Evolutionary conservation across 2,797 vertebrate genomes (phyloP).

Genomic region (Phrynocephalus vlangalii): DNA sequence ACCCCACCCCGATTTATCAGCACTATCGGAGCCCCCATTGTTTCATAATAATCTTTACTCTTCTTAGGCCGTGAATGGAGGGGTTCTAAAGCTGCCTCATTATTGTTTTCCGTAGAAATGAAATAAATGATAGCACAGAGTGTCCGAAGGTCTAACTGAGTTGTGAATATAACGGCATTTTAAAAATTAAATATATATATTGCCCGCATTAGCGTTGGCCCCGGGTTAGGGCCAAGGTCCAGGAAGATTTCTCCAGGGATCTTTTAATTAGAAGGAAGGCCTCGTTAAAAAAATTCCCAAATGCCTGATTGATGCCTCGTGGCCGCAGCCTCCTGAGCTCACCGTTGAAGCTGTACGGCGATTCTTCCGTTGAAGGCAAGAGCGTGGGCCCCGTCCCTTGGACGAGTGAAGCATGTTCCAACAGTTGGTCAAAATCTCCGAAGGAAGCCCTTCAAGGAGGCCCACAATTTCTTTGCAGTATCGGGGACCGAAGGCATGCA

Average conservation of each 20-base stretch:
- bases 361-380: not conserved
- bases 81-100: not conserved
- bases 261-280: constrained; percentile 34
- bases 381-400: not conserved
- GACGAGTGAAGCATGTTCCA: too few species aligned
- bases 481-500: not conserved
- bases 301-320: constrained; percentile 14
- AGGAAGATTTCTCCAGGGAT: not conserved
- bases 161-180: too few species aligned
- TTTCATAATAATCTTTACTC: not conserved
- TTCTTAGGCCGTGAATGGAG: not conserved
- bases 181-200: too few species aligned
- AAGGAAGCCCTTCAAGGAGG: not conserved
- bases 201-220: not conserved
- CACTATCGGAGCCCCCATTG: not conserved
- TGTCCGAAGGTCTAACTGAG: not conserved
- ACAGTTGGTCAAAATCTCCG: too few species aligned
- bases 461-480: not conserved
- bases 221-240: not conserved
- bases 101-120: not conserved
- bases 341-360: constrained; percentile 3
- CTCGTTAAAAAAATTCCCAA: constrained; percentile 6
- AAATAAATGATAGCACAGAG: not conserved
- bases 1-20: not conserved
- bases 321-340: not conserved